A percentile compares a stretch with the other conserved stretches of the same genome.
Evolutionary conservation across 2,888 invertebrate species (phyloP).

Genomic region (Mantis religiosa): DNA sequence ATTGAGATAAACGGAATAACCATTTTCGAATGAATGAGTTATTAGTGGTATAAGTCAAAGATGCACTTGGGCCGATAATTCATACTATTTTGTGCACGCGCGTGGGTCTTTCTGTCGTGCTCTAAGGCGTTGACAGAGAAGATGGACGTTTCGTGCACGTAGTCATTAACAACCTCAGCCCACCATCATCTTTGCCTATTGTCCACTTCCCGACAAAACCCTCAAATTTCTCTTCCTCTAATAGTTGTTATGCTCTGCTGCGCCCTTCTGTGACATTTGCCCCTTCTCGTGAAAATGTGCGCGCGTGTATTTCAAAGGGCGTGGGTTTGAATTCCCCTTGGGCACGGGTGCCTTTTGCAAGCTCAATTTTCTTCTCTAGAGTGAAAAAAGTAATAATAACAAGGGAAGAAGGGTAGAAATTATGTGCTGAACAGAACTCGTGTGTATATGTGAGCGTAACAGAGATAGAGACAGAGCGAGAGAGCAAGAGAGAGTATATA

Average conservation of each 20-base stretch:
- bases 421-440: no score
- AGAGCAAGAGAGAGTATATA: no score
- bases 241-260: neutral
- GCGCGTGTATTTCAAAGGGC: neutral
- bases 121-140: neutral
- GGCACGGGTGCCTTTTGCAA: neutral
- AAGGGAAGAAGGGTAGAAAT: no score
- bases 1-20: neutral
- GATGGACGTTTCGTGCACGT: constrained; percentile 6
- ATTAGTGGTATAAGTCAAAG: neutral
- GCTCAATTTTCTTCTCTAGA: neutral
- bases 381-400: no score
- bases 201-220: neutral
- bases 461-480: no score
- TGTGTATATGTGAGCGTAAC: no score
- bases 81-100: neutral
- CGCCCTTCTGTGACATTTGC: neutral
- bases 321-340: neutral
- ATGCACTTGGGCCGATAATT: neutral
- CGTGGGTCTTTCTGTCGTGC: neutral
- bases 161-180: neutral
- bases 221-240: neutral
- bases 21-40: neutral
- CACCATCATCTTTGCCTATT: neutral
- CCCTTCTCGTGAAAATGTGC: neutral